These are phyloP conservation scores for Entosphenus tridentatus DNA, from an alignment of 2,113 vertebrate genomes.

Conservation along the genomic window DNA sequence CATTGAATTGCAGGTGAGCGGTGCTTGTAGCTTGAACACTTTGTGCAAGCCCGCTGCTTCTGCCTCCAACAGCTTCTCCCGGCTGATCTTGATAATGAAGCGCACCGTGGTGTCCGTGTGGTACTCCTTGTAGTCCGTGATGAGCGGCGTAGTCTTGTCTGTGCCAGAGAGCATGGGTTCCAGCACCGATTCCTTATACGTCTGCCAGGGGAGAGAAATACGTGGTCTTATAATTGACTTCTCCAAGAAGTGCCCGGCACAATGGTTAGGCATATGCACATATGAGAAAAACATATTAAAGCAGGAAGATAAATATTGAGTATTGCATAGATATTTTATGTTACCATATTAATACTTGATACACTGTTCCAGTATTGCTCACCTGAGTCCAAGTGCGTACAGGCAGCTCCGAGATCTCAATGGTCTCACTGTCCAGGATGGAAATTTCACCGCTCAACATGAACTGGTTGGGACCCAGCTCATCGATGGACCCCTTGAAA, in stretches of 20 bases:
- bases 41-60: conserved; percentile 84
- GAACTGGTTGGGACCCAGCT: conserved; percentile 84
- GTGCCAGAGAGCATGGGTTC: conserved; percentile 91
- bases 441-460: conserved; percentile 81
- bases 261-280: too few species aligned
- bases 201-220: conserved; percentile 21
- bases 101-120: conserved; percentile 90
- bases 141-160: conserved; percentile 81
- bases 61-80: conserved; percentile 90
- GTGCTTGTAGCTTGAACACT: conserved; percentile 93
- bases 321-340: too few species aligned
- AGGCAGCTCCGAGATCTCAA: conserved; percentile 92
- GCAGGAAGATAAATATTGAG: too few species aligned
- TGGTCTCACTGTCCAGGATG: conserved; percentile 73
- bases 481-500: conserved; percentile 77
- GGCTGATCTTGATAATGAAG: conserved; percentile 87
- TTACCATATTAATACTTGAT: too few species aligned
- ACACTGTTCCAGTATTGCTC: conserved; percentile 6
- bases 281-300: too few species aligned
- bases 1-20: conserved; percentile 97
- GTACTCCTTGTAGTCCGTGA: conserved; percentile 90
- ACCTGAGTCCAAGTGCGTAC: conserved; percentile 97
- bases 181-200: conserved; percentile 86
- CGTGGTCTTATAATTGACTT: too few species aligned
- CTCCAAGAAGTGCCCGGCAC: too few species aligned